Base-by-base conservation (phyloP, 2,888 invertebrate species). In the Macropis europaea region DNA sequence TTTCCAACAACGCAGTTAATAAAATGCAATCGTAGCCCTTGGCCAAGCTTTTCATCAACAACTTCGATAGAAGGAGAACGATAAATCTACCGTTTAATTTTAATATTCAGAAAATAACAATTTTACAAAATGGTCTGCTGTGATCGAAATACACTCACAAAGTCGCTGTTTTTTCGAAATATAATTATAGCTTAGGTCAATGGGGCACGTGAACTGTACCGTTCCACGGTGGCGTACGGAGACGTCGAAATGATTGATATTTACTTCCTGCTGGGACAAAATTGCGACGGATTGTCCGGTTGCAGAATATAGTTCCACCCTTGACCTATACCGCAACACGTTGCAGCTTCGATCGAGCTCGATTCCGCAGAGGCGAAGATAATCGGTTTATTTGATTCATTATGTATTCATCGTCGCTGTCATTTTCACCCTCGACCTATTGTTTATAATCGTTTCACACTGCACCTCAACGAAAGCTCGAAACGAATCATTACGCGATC, bases 331-430 rank as follows among this genome's bases (percentile, higher is more conserved):
- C 52, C 36, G 67, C 64, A 63, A 68, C 59, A 69, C 69, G 57
- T 60, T 69, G 67, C 67, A 54, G 34, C 76, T 82, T 79, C 77
- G 82, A 82, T 81, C 79, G 76, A 28, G 47, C 22, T 26, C 50
- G 50, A 62, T 70, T 24, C 70, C 43, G 42, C 53, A 42, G 66
- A 59, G 34, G 32, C 50, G 67, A 48, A 73, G 67, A 63, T 73
- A 61, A 62, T 56, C 54, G 53, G 32, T 66, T 50, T 48, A 45
- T 34, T 45, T 36, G 47, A 19, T 76, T 73, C 69, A 34, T 69
- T 53, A 57, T 56, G 43, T 34, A 47, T 17, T 22, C 15, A 48
- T 43, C 6, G 19, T 19, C 6, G 36, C 30, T 45, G 11, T 22
- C n/a, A n/a, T 2, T 26, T 11, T 17, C 2, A 15, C 24, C n/a